Conservation (phyloP, 2,888 invertebrate species). For the Stenotaenia linearis region DNA sequence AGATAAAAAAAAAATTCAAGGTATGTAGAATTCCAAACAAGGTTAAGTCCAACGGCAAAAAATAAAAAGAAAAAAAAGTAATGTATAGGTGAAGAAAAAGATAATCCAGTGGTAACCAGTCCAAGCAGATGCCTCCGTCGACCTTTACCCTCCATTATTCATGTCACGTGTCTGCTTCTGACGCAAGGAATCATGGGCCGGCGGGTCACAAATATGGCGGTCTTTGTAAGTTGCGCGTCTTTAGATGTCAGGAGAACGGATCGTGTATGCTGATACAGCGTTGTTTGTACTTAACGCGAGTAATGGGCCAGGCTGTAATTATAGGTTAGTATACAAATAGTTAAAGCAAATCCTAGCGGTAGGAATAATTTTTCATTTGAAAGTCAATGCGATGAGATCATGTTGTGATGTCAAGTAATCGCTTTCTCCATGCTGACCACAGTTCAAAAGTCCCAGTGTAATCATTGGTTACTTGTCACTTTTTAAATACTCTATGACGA, state of each 20-base stretch:
- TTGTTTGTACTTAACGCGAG: neutral
- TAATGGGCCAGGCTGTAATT: neutral
- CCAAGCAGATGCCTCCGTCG: conserved; percentile 30
- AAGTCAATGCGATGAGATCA: neutral
- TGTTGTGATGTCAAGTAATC: neutral
- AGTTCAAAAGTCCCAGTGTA: neutral
- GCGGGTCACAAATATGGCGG: conserved; percentile 30
- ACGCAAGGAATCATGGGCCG: conserved; percentile 28
- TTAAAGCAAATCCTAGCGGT: neutral
- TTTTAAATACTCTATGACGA: neutral
- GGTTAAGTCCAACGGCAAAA: neutral
- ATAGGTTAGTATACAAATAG: neutral
- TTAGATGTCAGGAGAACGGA: neutral
- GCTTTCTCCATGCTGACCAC: neutral
- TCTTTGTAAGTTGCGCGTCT: conserved; percentile 28
- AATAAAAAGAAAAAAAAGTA: conserved; percentile 10
- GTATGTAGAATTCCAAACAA: conserved; percentile 27
- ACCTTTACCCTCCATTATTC: conserved; percentile 31
- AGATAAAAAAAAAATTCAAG: neutral
- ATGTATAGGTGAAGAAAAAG: neutral
- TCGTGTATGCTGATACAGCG: neutral
- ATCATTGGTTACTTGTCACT: neutral
- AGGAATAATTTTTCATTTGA: neutral
- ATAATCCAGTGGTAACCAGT: conserved; percentile 26
- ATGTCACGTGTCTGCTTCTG: conserved; percentile 19